phyloP scores from a whole-genome alignment of 2,113 vertebrate genomes.

The Nothoprocta perdicaria region DNA sequence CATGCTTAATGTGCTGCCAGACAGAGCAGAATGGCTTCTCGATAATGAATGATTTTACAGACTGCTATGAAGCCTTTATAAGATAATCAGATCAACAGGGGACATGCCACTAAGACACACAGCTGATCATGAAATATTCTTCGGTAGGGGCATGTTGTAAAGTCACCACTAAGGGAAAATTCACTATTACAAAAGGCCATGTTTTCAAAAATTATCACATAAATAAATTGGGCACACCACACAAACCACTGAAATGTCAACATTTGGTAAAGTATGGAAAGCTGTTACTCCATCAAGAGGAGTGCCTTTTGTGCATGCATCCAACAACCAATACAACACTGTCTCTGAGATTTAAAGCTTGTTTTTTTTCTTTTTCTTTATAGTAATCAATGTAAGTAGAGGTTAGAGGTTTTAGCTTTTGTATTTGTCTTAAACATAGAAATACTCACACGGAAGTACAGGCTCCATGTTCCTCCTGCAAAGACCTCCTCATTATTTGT shows the following conservation, averaged over 20 bases:
- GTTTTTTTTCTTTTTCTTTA: slow-evolving; percentile 27
- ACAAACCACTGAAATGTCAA: slow-evolving; percentile 43
- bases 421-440: slow-evolving; percentile 30
- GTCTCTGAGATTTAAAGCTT: background rate
- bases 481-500: slow-evolving; percentile 65
- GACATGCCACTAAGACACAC: background rate
- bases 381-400: slow-evolving; percentile 53
- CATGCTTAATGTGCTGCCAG: slow-evolving; percentile 58
- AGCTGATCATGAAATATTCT: background rate
- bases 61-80: slow-evolving; percentile 29
- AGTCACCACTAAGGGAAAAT: slow-evolving; percentile 19
- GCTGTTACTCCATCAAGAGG: slow-evolving; percentile 39
- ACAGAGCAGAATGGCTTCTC: slow-evolving; percentile 43
- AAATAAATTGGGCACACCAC: slow-evolving; percentile 46
- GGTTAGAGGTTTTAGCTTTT: slow-evolving; percentile 1
- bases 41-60: slow-evolving; percentile 61
- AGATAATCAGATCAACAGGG: slow-evolving; percentile 60
- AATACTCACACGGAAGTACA: slow-evolving; percentile 8
- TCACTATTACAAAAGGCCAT: slow-evolving; percentile 14
- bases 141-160: slow-evolving; percentile 29
- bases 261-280: slow-evolving; percentile 28
- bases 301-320: slow-evolving; percentile 38
- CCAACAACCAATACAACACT: slow-evolving; percentile 42
- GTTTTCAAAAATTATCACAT: slow-evolving; percentile 53
- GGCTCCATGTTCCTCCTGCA: slow-evolving; percentile 39